Base-by-base conservation (phyloP, 2,113 vertebrate species). In the Rhagologus leucostigma region DNA sequence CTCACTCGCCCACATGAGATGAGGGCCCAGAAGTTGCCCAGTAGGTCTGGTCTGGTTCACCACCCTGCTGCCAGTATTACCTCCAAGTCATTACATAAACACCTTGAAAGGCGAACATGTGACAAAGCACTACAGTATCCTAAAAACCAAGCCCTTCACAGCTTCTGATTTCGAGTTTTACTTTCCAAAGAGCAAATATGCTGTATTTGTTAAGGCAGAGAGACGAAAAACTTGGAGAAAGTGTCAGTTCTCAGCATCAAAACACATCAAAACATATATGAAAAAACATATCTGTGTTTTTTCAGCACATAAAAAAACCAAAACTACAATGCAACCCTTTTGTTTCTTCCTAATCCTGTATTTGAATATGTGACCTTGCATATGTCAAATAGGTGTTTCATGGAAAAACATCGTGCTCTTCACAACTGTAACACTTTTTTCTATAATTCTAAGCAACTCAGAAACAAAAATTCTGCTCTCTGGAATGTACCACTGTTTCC, bases 351-450 rank as follows among this genome's bases (percentile, higher is more conserved):
- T 39, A 80, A 46, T 26, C 4, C 7, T 86, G 27, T 35, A 2
- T 29, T 65, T 73, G 22, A 69, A 33, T 56, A 39, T 22, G 4
- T 27, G 5, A 49, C 8, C 20, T 57, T 21, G 5, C 3, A 53
- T 14, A 64, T 7, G 15, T 18, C 14, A 73, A 60, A 53, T 3
- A 68, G 3, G 6, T 23, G 3, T 20, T 89, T 68, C 7, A n/a
- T 5, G 53, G 4, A 22, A 71, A 84, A 90, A 5, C 13, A 18
- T 11, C 1, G 0, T 6, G 1, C 3, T 21, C 19, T 16, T 50
- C 5, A 3, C 13, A 84, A 14, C 26, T 49, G 35, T 15, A 76
- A 17, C 3, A 9, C 27, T 65, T 64, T 5, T 5, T 76, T 42
- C 49, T 53, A 8, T 19, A 60, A 42, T 11, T 9, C 13, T 2